Conservation (phyloP, 2,113 vertebrate species). For the Ammodytes dubius region DNA sequence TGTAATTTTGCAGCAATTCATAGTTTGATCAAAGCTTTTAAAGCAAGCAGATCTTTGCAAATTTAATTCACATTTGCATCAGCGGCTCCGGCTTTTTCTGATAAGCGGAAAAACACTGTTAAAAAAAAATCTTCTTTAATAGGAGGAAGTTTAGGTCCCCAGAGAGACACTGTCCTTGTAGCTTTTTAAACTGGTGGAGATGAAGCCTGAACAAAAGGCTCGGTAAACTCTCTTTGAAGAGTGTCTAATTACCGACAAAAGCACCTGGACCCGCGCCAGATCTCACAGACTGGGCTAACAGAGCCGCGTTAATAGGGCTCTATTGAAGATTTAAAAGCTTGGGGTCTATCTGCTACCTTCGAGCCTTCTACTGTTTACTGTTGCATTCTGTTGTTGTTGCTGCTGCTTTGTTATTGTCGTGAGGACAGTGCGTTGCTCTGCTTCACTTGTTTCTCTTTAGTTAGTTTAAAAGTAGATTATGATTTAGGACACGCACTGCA, state of each 20-base stretch:
- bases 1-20: slow-evolving; percentile 13
- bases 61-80: slow-evolving; percentile 26
- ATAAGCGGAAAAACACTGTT: not conserved
- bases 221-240: slow-evolving; percentile 65
- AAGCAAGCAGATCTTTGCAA: slow-evolving; percentile 6
- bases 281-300: slow-evolving; percentile 51
- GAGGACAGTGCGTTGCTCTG: not conserved
- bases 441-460: slow-evolving; percentile 14
- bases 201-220: slow-evolving; percentile 62
- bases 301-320: slow-evolving; percentile 49
- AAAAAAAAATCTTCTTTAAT: slow-evolving; percentile 13
- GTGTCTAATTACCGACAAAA: slow-evolving; percentile 68
- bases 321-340: slow-evolving; percentile 52
- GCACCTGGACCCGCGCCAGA: slow-evolving; percentile 60
- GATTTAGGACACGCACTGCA: not conserved
- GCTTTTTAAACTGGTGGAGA: slow-evolving; percentile 51
- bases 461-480: not conserved
- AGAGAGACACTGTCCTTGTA: not conserved
- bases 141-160: slow-evolving; percentile 16
- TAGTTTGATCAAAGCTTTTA: slow-evolving; percentile 21
- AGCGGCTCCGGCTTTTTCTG: slow-evolving; percentile 17
- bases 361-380: slow-evolving; percentile 21
- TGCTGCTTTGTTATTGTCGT: slow-evolving; percentile 31
- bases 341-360: slow-evolving; percentile 40
- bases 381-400: slow-evolving; percentile 6